These are phyloP conservation scores for Hirundichthys speculiger DNA, from an alignment of 2,113 vertebrate genomes.

Conservation along the genomic window DNA sequence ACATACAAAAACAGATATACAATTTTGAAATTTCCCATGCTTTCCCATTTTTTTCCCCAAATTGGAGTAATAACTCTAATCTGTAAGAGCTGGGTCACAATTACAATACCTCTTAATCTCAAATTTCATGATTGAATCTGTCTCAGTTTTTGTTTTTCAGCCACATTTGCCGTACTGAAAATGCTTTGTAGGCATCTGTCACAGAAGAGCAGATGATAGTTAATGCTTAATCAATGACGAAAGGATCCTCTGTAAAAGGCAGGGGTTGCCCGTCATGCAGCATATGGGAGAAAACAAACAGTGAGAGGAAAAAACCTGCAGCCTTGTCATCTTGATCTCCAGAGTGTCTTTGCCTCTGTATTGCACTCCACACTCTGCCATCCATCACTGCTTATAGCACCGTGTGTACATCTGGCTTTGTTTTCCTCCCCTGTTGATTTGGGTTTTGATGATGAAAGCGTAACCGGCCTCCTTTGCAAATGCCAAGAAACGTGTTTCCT, in stretches of 20 bases:
- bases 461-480: neutral
- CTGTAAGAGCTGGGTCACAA: neutral
- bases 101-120: neutral
- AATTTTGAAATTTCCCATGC: too few relatives aligned
- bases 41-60: too few relatives aligned
- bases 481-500: neutral
- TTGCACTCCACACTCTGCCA: neutral
- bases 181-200: conserved; percentile 40
- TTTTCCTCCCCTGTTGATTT: conserved; percentile 26
- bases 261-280: conserved; percentile 21
- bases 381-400: conserved; percentile 28
- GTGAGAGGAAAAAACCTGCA: conserved; percentile 11
- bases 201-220: conserved; percentile 14
- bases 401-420: conserved; percentile 20
- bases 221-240: conserved; percentile 64
- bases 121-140: neutral
- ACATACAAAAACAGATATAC: too few relatives aligned
- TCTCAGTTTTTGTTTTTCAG: neutral
- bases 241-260: conserved; percentile 16
- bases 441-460: conserved; percentile 21
- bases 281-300: conserved; percentile 53
- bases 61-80: too few relatives aligned
- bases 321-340: conserved; percentile 38
- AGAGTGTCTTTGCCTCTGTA: conserved; percentile 34
- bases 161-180: conserved; percentile 15